Conservation (phyloP, 1,140 invertebrate genomes). For the Parasteatoda tepidariorum region DNA sequence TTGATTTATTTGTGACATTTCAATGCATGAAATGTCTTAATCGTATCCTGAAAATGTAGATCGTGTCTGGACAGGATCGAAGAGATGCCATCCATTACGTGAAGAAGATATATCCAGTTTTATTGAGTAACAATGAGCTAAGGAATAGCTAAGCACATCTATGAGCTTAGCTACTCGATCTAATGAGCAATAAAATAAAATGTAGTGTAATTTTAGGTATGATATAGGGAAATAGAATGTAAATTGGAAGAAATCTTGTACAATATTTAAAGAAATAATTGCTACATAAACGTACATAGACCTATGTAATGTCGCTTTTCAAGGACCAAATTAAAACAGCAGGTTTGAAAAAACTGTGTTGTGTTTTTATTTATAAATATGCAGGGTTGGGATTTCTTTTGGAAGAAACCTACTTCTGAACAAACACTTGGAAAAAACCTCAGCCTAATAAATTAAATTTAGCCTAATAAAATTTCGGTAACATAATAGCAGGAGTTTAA, state of each 20-base stretch:
- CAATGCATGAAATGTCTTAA: no score
- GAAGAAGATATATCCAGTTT: slow-evolving; percentile 30
- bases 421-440: no score
- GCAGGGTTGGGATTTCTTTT: no score
- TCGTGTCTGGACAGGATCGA: no score
- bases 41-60: no score
- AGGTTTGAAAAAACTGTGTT: slow-evolving; percentile 9
- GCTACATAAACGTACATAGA: slow-evolving; percentile 52
- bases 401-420: no score
- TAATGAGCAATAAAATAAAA: slow-evolving; percentile 57
- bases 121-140: slow-evolving; percentile 38
- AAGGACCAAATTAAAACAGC: slow-evolving; percentile 57
- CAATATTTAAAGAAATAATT: slow-evolving; percentile 42
- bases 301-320: slow-evolving; percentile 57
- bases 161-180: slow-evolving; percentile 53
- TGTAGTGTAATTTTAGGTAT: slow-evolving; percentile 45
- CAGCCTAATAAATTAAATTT: no score
- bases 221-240: slow-evolving; percentile 34
- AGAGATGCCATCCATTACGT: slow-evolving; percentile 32
- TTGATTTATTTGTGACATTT: no score
- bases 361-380: no score
- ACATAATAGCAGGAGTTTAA: no score
- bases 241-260: slow-evolving; percentile 46
- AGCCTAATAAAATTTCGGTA: no score
- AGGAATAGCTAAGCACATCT: slow-evolving; percentile 38